These are phyloP conservation scores for Tipula lateralis DNA, from an alignment of 2,888 invertebrate species.

Conservation along the genomic window DNA sequence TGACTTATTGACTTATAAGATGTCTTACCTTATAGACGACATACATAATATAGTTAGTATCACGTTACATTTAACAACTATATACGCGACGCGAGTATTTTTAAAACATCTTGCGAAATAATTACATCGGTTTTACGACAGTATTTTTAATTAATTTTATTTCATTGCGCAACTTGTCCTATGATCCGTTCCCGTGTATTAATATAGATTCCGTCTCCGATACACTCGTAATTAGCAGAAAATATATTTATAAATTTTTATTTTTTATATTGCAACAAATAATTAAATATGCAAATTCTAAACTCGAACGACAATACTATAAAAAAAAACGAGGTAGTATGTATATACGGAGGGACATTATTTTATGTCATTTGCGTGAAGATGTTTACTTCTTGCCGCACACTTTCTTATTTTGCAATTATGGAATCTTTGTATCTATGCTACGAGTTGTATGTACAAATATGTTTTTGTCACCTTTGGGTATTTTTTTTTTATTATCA, in stretches of 20 bases:
- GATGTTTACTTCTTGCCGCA: background rate
- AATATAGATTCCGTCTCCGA: background rate
- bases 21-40: background rate
- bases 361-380: background rate
- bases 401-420: background rate
- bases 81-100: too few relatives aligned
- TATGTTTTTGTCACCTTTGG: background rate
- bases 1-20: background rate
- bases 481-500: background rate
- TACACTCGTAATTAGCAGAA: slow-evolving; percentile 9
- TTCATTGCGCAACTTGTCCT: background rate
- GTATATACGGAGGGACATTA: background rate
- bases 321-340: background rate
- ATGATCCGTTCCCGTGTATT: background rate
- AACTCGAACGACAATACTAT: background rate
- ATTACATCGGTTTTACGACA: background rate
- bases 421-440: background rate
- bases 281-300: background rate
- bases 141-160: background rate
- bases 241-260: background rate
- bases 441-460: background rate
- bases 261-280: background rate
- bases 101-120: background rate
- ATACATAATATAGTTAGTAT: too few relatives aligned
- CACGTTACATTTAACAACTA: too few relatives aligned